Conservation (phyloP, 2,888 invertebrate genomes). For the Tetanocera ferruginea region DNA sequence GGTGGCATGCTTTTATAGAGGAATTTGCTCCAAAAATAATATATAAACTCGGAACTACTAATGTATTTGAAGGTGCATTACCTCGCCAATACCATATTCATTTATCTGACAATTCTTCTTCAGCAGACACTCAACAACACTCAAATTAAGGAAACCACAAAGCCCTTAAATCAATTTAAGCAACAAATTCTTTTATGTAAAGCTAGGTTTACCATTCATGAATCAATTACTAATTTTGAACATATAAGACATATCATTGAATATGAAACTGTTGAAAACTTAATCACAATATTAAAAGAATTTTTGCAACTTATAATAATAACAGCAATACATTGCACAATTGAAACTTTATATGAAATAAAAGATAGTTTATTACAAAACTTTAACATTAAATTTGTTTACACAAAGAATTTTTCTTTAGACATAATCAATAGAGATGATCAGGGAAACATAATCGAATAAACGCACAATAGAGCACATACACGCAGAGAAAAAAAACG, state of each 20-base stretch:
- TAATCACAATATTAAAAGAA: slow-evolving; percentile 33
- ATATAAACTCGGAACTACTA: slow-evolving; percentile 21
- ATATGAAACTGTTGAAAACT: slow-evolving; percentile 31
- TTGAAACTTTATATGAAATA: slow-evolving; percentile 26
- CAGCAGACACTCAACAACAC: slow-evolving; percentile 9
- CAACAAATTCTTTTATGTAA: slow-evolving; percentile 37
- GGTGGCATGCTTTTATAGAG: slow-evolving; percentile 27
- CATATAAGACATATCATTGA: slow-evolving; percentile 29
- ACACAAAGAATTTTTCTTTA: slow-evolving; percentile 17
- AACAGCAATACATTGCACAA: slow-evolving; percentile 14
- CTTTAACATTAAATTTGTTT: slow-evolving; percentile 23
- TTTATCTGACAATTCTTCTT: no score
- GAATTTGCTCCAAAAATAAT: slow-evolving; percentile 28
- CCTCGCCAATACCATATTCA: no score
- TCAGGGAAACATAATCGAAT: slow-evolving; percentile 24
- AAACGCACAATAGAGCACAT: no score
- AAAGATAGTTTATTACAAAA: slow-evolving; percentile 4
- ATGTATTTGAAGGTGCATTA: background rate
- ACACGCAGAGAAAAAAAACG: no score
- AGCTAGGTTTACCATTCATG: slow-evolving; percentile 30
- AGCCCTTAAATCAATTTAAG: slow-evolving; percentile 37
- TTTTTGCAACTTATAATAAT: slow-evolving; percentile 14
- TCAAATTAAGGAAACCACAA: slow-evolving; percentile 32
- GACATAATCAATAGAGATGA: slow-evolving; percentile 31
- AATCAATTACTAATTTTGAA: slow-evolving; percentile 8